Percentiles rank a stretch among this genome's conserved stretches.
Conservation (phyloP, 2,113 vertebrate genomes). For the Petrocephalus microphthalmus region DNA sequence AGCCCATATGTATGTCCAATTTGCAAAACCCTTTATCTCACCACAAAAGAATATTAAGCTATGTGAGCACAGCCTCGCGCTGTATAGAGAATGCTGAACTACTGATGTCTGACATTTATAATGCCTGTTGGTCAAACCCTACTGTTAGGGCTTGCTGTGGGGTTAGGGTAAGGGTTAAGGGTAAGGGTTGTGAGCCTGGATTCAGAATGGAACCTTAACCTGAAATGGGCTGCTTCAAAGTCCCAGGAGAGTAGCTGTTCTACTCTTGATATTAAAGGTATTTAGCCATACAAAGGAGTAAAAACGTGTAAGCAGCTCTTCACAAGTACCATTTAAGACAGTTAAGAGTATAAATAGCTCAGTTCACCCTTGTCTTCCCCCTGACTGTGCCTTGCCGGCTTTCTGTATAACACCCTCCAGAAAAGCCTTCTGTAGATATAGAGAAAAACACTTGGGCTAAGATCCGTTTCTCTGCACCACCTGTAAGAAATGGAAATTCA, state of each 20-base stretch:
- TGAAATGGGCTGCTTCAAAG: neutral
- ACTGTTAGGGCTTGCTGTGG: neutral
- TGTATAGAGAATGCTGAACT: neutral
- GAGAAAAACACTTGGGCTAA: neutral
- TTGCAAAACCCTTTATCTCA: neutral
- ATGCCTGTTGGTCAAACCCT: neutral
- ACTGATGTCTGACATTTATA: neutral
- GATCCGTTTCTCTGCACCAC: neutral
- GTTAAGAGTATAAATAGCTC: neutral
- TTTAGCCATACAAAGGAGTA: neutral
- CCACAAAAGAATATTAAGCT: neutral
- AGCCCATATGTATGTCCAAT: neutral
- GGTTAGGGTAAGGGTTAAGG: neutral
- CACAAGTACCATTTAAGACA: neutral
- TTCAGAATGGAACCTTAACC: neutral
- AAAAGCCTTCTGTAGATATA: neutral
- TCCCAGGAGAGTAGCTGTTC: neutral
- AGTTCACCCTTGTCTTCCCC: neutral
- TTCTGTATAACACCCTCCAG: neutral
- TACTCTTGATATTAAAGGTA: neutral
- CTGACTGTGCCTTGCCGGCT: neutral
- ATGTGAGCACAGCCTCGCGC: neutral
- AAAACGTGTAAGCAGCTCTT: neutral
- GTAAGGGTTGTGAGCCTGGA: neutral
- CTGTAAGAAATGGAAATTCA: neutral